A percentile compares a stretch with the other conserved stretches of the same genome.
These are phyloP conservation scores for Colistium nudipinnis DNA, from an alignment of 2,113 vertebrate genomes.

Conservation along the genomic window DNA sequence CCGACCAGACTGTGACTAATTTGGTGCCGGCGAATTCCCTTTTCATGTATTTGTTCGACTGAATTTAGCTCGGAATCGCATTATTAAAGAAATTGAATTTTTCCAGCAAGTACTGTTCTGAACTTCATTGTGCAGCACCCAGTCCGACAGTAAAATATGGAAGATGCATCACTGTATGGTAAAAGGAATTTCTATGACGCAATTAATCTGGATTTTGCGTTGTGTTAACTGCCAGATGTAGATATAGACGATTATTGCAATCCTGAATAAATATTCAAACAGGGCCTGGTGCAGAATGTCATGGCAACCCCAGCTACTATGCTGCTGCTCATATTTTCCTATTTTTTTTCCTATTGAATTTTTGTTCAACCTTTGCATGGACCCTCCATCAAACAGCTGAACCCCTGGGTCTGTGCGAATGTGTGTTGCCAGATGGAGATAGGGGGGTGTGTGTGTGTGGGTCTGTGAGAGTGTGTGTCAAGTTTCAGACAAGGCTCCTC, in stretches of 20 bases:
- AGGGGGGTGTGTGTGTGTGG: not conserved
- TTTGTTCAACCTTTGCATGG: not conserved
- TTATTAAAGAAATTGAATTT: too few species aligned
- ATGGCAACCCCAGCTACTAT: not conserved
- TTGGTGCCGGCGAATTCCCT: not conserved
- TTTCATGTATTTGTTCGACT: not conserved
- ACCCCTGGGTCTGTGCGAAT: not conserved
- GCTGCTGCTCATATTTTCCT: not conserved
- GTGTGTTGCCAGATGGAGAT: not conserved
- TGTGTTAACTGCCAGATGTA: not conserved
- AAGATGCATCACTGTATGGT: not conserved
- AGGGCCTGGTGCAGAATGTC: not conserved
- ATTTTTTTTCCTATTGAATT: not conserved
- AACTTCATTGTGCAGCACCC: not conserved
- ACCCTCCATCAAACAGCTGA: not conserved
- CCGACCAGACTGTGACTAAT: not conserved
- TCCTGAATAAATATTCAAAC: not conserved
- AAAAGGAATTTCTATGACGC: not conserved
- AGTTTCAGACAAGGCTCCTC: constrained; percentile 24
- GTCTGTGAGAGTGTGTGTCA: not conserved
- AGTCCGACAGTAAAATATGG: not conserved
- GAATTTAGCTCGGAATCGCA: too few species aligned
- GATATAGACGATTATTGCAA: not conserved
- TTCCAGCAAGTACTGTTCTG: not conserved
- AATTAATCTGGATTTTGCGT: not conserved